Base-by-base conservation (phyloP, 2,888 invertebrate species). In the Nomada hirtipes region DNA sequence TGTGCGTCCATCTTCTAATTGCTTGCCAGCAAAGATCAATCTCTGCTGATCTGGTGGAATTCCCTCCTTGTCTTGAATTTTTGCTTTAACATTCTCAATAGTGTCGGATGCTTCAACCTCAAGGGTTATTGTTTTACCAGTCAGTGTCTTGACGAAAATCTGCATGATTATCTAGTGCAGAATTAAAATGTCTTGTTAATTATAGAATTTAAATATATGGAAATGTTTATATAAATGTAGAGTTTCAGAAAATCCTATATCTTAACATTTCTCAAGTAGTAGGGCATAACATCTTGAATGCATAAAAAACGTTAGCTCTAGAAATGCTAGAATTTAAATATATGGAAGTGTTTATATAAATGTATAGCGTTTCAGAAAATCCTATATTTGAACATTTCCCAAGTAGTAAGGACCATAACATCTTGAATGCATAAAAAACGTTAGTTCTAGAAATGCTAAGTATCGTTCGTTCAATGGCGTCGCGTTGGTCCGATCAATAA, bases 1-100 rank as follows among this genome's bases (percentile, higher is more conserved):
- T 2, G 98, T 98, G 77, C 98, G 96, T 13, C 98, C 98, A 96
- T 99, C 98, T 95, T 98, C 98, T 91, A 99, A 94, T 94, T 99
- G 98, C 94, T 98, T 98, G 77, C 98, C 98, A 89, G 98, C 98
- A 94, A 98, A 98, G 95, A 98, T 98, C 94, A 98, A 95, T 91
- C 97, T 96, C 94, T 97, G 97, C 94, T 97, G 97, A 94, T 97
- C 97, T 90, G 96, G 96, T 86, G 97, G 97, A 94, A 97, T 97
- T 90, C 97, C 94, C 42, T 84, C 86, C 44, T 79, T 82, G 36
- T 82, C 79, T 4, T 82, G 79, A 50, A 82, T 82, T 52, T 82
- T 79, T 0, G 79, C 82, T 13, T 82, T 82, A 0, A 82, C 82
- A 59, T 82, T 82, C 10, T 82, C 79, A 20, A 82, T 82, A 0